phyloP scores from a whole-genome alignment of 2,888 invertebrate genomes.

The Tridacna crocea region DNA sequence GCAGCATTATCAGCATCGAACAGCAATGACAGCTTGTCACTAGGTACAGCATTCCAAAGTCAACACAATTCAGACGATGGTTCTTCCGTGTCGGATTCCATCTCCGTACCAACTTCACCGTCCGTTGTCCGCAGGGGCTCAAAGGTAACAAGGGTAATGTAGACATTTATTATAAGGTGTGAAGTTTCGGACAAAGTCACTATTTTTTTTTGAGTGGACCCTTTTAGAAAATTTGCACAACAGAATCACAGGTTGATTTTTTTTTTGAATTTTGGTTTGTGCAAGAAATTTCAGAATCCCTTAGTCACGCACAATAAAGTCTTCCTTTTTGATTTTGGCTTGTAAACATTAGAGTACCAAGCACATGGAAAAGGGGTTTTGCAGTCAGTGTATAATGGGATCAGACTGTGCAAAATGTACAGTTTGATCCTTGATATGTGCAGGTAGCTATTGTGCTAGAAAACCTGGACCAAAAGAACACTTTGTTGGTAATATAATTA shows the following conservation, averaged over 20 bases:
- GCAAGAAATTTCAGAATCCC: background rate
- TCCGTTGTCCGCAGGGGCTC: constrained; percentile 52
- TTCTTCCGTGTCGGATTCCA: constrained; percentile 21
- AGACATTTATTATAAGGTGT: constrained; percentile 66
- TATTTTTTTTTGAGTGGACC: background rate
- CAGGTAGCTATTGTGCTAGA: no score
- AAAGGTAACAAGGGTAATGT: constrained; percentile 66
- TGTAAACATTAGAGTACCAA: no score
- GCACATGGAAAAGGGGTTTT: no score
- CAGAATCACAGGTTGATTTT: background rate
- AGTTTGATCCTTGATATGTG: no score
- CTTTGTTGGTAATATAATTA: no score
- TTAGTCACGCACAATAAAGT: background rate
- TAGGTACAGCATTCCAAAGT: constrained; percentile 19
- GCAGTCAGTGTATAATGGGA: no score
- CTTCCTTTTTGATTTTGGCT: no score
- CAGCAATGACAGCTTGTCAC: constrained; percentile 41
- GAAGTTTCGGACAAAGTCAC: constrained; percentile 17
- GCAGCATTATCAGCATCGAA: constrained; percentile 24
- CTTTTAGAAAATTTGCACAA: background rate
- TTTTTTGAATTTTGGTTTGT: background rate
- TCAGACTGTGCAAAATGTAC: no score
- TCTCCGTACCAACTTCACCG: constrained; percentile 15
- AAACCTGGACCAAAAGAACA: no score
- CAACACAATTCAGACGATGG: constrained; percentile 20